A percentile compares a stretch with the other conserved stretches of the same genome.
Evolutionary conservation across 2,797 vertebrate genomes (phyloP).

Genomic region (Pseudochirops corinnae): DNA sequence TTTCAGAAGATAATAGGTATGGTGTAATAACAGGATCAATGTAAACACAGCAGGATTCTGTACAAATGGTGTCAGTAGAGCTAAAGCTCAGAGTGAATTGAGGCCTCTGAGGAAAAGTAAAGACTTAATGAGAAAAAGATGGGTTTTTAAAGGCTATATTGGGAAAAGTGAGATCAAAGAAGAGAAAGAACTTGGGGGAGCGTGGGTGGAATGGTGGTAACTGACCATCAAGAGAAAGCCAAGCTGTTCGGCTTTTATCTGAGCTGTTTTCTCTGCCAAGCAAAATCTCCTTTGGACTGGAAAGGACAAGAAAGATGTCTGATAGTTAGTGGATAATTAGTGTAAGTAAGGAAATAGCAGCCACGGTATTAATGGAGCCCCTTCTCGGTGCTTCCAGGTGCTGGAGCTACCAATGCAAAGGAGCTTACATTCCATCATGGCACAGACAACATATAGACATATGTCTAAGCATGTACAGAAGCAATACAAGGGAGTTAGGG

Average conservation of each 20-base stretch:
- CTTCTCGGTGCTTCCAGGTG: not conserved
- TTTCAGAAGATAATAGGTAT: not conserved
- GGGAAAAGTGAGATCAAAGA: not conserved
- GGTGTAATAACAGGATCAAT: not conserved
- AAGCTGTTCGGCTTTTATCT: not conserved
- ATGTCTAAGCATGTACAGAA: not conserved
- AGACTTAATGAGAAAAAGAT: not conserved
- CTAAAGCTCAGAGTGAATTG: not conserved
- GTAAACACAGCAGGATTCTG: not conserved
- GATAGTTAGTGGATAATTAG: not conserved
- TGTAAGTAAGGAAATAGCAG: not conserved
- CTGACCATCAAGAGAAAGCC: not conserved
- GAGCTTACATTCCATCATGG: not conserved
- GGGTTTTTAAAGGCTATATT: not conserved
- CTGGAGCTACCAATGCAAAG: not conserved
- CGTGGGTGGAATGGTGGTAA: not conserved
- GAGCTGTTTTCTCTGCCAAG: not conserved
- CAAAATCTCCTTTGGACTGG: not conserved
- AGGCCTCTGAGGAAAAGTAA: not conserved
- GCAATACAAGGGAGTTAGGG: not conserved
- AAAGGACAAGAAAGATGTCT: not conserved
- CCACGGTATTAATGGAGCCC: not conserved
- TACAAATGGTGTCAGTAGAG: not conserved
- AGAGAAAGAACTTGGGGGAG: not conserved
- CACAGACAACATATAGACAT: not conserved